These are phyloP conservation scores for Brotogeris chrysoptera DNA, from an alignment of 2,797 vertebrate species.

Conservation along the genomic window DNA sequence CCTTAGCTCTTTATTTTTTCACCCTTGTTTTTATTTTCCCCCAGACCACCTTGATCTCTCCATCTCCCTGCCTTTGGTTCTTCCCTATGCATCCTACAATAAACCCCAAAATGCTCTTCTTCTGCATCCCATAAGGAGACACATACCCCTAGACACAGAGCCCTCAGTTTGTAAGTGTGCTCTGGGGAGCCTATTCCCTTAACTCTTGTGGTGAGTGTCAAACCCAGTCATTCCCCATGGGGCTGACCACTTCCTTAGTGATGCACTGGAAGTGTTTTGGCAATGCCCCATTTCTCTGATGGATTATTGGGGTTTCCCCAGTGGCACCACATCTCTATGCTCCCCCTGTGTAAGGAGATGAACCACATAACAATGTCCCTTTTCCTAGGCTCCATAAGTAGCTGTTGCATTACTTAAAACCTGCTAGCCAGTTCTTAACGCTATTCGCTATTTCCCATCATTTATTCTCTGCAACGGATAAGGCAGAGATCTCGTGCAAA, in stretches of 20 bases:
- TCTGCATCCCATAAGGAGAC: not conserved
- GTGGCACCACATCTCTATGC: not conserved
- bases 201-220: not conserved
- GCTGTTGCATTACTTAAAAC: not conserved
- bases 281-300: not conserved
- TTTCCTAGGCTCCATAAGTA: not conserved
- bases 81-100: not conserved
- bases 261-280: not conserved
- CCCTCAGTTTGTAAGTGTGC: not conserved
- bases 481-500: not conserved
- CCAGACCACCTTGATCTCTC: fast-evolving
- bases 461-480: not conserved
- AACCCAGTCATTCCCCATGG: not conserved
- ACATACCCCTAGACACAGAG: too few relatives aligned
- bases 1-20: not conserved
- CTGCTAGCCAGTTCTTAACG: not conserved
- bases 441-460: not conserved
- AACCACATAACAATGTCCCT: not conserved
- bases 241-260: not conserved
- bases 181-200: not conserved
- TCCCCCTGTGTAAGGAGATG: not conserved
- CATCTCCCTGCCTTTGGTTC: not conserved
- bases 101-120: not conserved
- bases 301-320: not conserved
- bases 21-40: not conserved